These are phyloP conservation scores for Leistus spinibarbis DNA, from an alignment of 2,888 invertebrate genomes.

Conservation along the genomic window DNA sequence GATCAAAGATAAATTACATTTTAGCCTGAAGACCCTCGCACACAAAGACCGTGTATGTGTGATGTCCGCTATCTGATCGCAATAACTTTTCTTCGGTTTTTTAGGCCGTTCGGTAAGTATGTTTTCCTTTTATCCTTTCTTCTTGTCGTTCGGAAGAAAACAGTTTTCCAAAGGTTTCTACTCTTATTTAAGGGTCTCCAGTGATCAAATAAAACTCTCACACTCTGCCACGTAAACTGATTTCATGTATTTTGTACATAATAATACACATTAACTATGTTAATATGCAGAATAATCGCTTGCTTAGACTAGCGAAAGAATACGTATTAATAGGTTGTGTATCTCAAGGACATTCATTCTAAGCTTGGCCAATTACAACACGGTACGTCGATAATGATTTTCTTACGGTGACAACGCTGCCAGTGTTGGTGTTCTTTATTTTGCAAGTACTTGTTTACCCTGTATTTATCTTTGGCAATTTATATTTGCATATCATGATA, in stretches of 20 bases:
- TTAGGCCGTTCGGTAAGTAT: neutral
- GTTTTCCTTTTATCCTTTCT: slow-evolving; percentile 13
- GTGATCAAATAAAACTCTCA: slow-evolving; percentile 41
- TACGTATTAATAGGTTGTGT: no score
- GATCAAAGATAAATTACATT: slow-evolving; percentile 35
- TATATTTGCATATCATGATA: neutral
- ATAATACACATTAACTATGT: slow-evolving; percentile 17
- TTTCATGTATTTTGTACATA: no score
- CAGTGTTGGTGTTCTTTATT: no score
- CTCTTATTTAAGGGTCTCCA: slow-evolving; percentile 41
- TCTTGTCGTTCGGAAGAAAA: slow-evolving; percentile 6
- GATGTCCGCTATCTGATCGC: slow-evolving; percentile 24
- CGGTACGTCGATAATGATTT: no score
- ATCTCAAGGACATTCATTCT: no score
- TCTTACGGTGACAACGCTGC: no score
- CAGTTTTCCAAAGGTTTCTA: slow-evolving; percentile 24
- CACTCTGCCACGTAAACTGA: no score
- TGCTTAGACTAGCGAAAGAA: no score
- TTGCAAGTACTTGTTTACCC: neutral
- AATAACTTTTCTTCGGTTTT: slow-evolving; percentile 24
- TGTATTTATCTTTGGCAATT: neutral
- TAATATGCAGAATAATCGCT: no score
- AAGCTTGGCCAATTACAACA: no score
- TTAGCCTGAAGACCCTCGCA: neutral
- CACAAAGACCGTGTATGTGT: neutral